Conservation (phyloP, 2,113 vertebrate species). For the Scartelaos histophorus region DNA sequence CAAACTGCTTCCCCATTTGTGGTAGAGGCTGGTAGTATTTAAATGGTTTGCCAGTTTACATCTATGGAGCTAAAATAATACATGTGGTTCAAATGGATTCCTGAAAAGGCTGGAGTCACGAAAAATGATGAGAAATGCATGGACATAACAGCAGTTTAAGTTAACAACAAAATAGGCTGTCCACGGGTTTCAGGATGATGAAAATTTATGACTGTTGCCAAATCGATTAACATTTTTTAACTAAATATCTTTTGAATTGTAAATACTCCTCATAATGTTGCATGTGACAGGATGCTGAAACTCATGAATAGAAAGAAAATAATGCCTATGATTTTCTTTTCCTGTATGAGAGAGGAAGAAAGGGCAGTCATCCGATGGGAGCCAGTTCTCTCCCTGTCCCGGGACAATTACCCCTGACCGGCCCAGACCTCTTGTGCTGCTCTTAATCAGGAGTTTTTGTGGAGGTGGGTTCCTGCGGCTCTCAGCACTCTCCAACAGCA, state of each 20-base stretch:
- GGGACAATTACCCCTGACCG: conserved; percentile 60
- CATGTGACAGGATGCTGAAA: too few relatives aligned
- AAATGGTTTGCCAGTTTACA: neutral
- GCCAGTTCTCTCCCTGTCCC: conserved; percentile 47
- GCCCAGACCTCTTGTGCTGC: conserved; percentile 57
- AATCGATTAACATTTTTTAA: too few relatives aligned
- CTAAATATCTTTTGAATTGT: too few relatives aligned
- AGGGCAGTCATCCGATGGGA: conserved; percentile 55
- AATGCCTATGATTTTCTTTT: neutral
- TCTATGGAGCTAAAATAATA: neutral
- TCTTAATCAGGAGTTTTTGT: conserved; percentile 70
- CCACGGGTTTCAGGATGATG: too few relatives aligned
- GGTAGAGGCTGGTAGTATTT: neutral
- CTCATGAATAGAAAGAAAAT: neutral
- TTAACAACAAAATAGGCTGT: too few relatives aligned
- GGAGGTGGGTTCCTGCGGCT: conserved; percentile 53
- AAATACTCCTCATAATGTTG: too few relatives aligned
- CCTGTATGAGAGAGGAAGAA: neutral
- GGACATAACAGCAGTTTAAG: too few relatives aligned
- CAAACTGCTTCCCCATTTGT: neutral
- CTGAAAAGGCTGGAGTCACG: neutral
- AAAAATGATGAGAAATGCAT: too few relatives aligned
- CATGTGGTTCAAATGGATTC: neutral
- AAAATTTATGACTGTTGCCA: too few relatives aligned
- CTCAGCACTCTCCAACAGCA: conserved; percentile 71